These are phyloP conservation scores for Plagodis dolabraria DNA, from an alignment of 2,888 invertebrate species.

Conservation along the genomic window DNA sequence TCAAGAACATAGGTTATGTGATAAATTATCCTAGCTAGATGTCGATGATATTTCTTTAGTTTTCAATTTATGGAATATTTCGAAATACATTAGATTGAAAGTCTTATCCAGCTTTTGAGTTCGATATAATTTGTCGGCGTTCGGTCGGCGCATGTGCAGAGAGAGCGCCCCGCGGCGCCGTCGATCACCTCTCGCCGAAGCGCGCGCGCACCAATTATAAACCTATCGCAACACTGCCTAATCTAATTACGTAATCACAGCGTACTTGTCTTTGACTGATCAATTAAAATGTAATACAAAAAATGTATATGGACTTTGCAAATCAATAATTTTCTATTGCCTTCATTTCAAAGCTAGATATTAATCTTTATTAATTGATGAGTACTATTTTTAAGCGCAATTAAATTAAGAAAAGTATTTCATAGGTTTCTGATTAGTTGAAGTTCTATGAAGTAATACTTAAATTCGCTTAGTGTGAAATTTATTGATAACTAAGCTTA, in stretches of 20 bases:
- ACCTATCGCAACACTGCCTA: constrained; percentile 69
- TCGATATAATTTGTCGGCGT: constrained; percentile 63
- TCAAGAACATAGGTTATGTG: too few species aligned
- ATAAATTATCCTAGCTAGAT: too few species aligned
- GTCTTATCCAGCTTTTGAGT: constrained; percentile 45
- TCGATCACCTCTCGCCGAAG: constrained; percentile 66
- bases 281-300: constrained; percentile 46
- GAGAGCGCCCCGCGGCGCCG: constrained; percentile 74
- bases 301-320: constrained; percentile 6
- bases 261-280: constrained; percentile 68
- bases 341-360: too few species aligned
- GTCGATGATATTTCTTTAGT: too few species aligned
- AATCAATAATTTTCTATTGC: constrained; percentile 2
- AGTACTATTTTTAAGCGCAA: too few species aligned
- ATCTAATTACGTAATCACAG: constrained; percentile 78
- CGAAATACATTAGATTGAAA: constrained; percentile 9
- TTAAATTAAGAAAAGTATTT: too few species aligned
- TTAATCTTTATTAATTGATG: too few species aligned
- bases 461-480: too few species aligned
- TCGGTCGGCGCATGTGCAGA: constrained; percentile 66
- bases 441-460: too few species aligned
- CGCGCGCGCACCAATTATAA: constrained; percentile 74
- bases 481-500: too few species aligned
- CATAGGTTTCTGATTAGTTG: too few species aligned
- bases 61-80: background rate